Base-by-base conservation (phyloP, 2,888 invertebrate genomes). In the Apodemia hepburni region DNA sequence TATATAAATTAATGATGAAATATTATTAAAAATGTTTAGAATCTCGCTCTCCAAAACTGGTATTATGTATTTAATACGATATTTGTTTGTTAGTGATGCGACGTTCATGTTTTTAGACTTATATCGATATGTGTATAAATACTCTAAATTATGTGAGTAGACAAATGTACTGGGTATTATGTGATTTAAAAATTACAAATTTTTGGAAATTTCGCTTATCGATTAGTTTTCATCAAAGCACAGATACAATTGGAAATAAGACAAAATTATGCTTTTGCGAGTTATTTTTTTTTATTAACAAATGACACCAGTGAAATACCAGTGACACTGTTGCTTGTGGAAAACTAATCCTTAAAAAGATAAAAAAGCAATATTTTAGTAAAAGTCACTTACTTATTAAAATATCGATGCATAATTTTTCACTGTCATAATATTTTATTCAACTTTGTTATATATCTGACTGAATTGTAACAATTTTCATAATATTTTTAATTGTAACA, bases 1-100 rank as follows among this genome's bases (percentile, higher is more conserved):
- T 87, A 80, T 86, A 85, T 86, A 70, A 65, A 70, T 65, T 64
- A 84, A 77, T 82, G 83, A 80, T 76, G 76, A 80, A 85, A 84
- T 82, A 80, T 81, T 80, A 84, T 84, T 81, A 85, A 42, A 76
- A 87, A 84, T 81, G 78, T 81, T 88, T 88, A 88, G 88, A 88
- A 87, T 88, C 87, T 88, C 87, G 79, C 85, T 87, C 87, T 86
- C 80, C 79, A 85, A 76, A 81, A 85, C 84, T 85, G 85, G 86
- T 88, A 85, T 87, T 84, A 84, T 81, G 82, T 84, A 82, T 82
- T 73, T 79, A 84, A 81, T 80, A 81, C 80, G 79, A 79, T 80
- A 80, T 75, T 75, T 75, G 76, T 82, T 83, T 80, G 82, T 82
- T 82, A 84, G 81, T 80, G 75, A 82, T 81, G 81, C 77, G 70